Evolutionary conservation across 2,113 vertebrate species (phyloP).

Genomic region (Accipiter cooperii): DNA sequence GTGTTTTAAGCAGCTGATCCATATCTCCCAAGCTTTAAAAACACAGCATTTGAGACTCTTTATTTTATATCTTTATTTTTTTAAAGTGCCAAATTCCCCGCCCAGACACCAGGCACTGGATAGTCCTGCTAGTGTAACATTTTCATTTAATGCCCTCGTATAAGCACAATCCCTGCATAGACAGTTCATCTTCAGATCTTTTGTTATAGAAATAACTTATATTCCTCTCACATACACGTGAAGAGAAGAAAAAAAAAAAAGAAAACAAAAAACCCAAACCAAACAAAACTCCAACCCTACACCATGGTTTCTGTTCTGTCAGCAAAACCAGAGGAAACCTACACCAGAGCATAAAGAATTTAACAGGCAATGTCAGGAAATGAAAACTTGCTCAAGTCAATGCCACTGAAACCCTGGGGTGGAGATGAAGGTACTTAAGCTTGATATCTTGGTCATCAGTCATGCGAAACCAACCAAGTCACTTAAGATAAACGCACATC

Average conservation of each 20-base stretch:
- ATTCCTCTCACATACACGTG: background rate
- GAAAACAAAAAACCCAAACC: background rate
- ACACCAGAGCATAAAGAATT: background rate
- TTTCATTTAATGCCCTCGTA: background rate
- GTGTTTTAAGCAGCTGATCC: background rate
- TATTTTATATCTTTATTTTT: background rate
- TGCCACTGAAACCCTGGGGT: background rate
- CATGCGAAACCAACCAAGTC: background rate
- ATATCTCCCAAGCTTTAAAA: background rate
- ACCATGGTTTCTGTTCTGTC: background rate
- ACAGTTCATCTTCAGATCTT: background rate
- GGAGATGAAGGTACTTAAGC: background rate
- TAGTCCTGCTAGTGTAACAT: background rate
- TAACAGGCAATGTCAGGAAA: background rate
- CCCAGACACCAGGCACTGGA: background rate
- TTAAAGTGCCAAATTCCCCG: background rate
- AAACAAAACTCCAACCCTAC: background rate
- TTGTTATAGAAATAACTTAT: background rate
- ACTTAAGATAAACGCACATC: background rate
- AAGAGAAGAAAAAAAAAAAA: background rate
- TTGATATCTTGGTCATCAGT: background rate
- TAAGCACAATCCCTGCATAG: background rate
- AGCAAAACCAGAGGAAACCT: background rate
- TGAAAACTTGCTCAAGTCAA: accelerated
- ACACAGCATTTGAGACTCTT: background rate